These are phyloP conservation scores for Heliconius eleuchia DNA, from an alignment of 1,140 invertebrate genomes.

Conservation along the genomic window DNA sequence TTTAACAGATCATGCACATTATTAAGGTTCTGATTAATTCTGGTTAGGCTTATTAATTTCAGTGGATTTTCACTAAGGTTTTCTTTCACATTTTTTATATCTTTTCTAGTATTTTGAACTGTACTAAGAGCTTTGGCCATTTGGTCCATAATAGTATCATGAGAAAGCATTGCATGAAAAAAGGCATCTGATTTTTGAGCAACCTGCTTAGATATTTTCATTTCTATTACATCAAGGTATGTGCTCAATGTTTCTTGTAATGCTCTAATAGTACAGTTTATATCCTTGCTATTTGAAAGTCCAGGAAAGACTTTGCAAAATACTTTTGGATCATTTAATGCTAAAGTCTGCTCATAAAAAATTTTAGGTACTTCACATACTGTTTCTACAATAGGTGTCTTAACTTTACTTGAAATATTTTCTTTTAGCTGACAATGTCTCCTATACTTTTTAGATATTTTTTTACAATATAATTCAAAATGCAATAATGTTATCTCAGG, in stretches of 20 bases:
- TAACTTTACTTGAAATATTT: slow-evolving; percentile 63
- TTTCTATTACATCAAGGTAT: slow-evolving; percentile 97
- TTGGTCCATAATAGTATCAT: slow-evolving; percentile 95
- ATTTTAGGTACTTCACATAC: slow-evolving; percentile 88
- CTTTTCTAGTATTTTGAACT: slow-evolving; percentile 87
- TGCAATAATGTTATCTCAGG: slow-evolving; percentile 92
- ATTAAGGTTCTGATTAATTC: slow-evolving; percentile 84
- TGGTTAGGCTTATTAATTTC: slow-evolving; percentile 87
- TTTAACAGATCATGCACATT: slow-evolving; percentile 89
- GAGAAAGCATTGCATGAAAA: slow-evolving; percentile 98
- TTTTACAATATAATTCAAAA: slow-evolving; percentile 94
- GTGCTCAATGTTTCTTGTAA: slow-evolving; percentile 90
- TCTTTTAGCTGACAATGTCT: slow-evolving; percentile 81
- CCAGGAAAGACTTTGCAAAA: slow-evolving; percentile 94
- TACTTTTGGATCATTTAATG: slow-evolving; percentile 90
- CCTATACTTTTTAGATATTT: slow-evolving; percentile 85
- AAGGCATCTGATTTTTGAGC: slow-evolving; percentile 97
- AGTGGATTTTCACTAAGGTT: slow-evolving; percentile 91
- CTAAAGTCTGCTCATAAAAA: slow-evolving; percentile 92
- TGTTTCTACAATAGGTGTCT: slow-evolving; percentile 66
- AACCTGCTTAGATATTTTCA: slow-evolving; percentile 97
- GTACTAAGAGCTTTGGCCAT: slow-evolving; percentile 91
- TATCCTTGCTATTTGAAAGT: slow-evolving; percentile 71
- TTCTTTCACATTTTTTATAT: slow-evolving; percentile 88
- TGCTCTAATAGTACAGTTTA: slow-evolving; percentile 69